phyloP scores from a whole-genome alignment of 2,113 vertebrate species.

The Leucosticte australis region DNA sequence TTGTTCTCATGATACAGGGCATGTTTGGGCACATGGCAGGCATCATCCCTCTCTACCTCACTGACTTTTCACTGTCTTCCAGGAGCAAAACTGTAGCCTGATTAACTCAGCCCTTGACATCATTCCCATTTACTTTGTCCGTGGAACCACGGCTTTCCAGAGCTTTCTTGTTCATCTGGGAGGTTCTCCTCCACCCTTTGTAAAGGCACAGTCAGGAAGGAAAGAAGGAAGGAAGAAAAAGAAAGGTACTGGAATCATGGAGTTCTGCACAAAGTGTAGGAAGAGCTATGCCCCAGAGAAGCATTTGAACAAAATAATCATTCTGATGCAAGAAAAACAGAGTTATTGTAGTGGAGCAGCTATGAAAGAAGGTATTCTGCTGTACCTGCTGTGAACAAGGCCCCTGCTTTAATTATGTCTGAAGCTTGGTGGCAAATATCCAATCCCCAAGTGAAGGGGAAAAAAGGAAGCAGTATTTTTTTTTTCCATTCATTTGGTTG shows the following conservation, averaged over 20 bases:
- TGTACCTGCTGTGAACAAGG: constrained; percentile 48
- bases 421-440: constrained; percentile 54
- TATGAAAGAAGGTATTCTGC: constrained; percentile 53
- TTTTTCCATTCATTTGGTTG: constrained; percentile 24
- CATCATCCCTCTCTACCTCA: background rate
- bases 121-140: background rate
- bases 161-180: background rate
- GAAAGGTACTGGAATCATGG: background rate
- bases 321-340: constrained; percentile 25
- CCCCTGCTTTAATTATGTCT: constrained; percentile 52
- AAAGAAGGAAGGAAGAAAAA: background rate
- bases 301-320: constrained; percentile 29
- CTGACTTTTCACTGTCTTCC: background rate
- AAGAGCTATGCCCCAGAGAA: constrained; percentile 1
- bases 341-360: background rate
- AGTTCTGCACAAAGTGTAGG: background rate
- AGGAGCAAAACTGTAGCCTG: background rate
- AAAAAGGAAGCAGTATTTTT: constrained; percentile 15
- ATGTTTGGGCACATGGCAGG: background rate
- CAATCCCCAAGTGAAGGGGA: constrained; percentile 5
- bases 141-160: background rate
- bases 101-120: background rate
- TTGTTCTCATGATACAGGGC: background rate
- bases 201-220: background rate
- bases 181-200: background rate